Conservation (phyloP, 1,140 invertebrate genomes). For the Laupala kohalensis region DNA sequence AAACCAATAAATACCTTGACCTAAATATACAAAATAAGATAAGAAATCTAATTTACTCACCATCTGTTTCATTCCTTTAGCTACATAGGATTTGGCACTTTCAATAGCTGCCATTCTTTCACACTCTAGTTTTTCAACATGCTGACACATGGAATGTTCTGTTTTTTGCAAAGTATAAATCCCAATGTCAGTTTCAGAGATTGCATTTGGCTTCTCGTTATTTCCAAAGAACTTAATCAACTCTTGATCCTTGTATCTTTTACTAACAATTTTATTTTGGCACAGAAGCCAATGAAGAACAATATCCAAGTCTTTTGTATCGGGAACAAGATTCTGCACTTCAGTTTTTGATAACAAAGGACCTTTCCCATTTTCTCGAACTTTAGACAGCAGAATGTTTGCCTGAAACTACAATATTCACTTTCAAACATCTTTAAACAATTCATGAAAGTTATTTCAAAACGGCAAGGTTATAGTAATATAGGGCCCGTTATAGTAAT, state of each 20-base stretch:
- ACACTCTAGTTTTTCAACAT: background rate
- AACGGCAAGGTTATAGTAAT: no score
- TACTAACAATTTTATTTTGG: background rate
- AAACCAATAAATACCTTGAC: background rate
- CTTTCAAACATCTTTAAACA: background rate
- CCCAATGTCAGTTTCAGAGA: background rate
- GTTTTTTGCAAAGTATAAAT: background rate
- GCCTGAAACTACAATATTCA: background rate
- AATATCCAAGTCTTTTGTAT: background rate
- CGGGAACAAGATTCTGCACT: background rate
- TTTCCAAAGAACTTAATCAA: background rate
- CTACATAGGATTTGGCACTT: background rate
- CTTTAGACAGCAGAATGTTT: background rate
- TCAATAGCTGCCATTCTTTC: background rate
- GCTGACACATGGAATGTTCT: background rate
- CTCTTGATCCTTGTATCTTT: background rate
- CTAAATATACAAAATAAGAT: background rate
- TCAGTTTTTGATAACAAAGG: background rate
- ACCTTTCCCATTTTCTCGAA: background rate
- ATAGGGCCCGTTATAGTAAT: no score
- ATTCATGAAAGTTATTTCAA: no score
- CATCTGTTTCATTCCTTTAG: background rate
- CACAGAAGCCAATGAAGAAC: background rate
- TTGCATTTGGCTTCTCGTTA: background rate
- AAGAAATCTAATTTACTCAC: background rate